Percentiles rank a stretch among this genome's conserved stretches.
Conservation (phyloP, 2,797 vertebrate genomes). For the Rhynchotus rufescens region DNA sequence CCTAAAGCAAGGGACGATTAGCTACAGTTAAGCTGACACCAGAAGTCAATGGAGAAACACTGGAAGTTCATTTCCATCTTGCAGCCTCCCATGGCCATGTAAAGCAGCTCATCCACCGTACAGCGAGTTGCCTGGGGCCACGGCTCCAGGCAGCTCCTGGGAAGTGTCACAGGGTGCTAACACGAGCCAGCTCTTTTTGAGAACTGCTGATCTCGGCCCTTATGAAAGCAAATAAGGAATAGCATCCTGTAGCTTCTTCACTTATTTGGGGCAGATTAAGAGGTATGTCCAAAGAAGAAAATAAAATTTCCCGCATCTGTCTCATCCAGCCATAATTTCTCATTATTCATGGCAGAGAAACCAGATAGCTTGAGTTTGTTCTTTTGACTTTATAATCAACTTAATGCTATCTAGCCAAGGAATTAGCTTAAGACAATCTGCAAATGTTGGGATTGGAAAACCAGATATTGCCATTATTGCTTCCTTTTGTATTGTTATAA, state of each 20-base stretch:
- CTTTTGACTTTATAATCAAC: neutral
- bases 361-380: neutral
- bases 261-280: neutral
- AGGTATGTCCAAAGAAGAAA: neutral
- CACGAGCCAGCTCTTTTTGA: neutral
- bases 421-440: neutral
- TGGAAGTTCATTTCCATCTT: no score
- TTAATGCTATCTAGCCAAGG: neutral
- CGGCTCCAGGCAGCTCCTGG: neutral
- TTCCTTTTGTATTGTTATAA: neutral
- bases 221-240: neutral
- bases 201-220: neutral
- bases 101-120: no score
- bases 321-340: neutral
- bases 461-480: neutral
- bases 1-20: neutral
- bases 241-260: neutral
- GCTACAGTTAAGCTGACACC: neutral
- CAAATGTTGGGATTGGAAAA: neutral
- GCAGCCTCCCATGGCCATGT: no score
- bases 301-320: neutral
- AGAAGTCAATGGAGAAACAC: neutral
- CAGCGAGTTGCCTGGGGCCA: neutral
- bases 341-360: neutral
- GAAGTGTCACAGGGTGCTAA: neutral